Evolutionary conservation across 2,113 vertebrate genomes (phyloP), one percentile per base, ranked within the genome.

Genomic region (Thinocorus orbignyianus): DNA sequence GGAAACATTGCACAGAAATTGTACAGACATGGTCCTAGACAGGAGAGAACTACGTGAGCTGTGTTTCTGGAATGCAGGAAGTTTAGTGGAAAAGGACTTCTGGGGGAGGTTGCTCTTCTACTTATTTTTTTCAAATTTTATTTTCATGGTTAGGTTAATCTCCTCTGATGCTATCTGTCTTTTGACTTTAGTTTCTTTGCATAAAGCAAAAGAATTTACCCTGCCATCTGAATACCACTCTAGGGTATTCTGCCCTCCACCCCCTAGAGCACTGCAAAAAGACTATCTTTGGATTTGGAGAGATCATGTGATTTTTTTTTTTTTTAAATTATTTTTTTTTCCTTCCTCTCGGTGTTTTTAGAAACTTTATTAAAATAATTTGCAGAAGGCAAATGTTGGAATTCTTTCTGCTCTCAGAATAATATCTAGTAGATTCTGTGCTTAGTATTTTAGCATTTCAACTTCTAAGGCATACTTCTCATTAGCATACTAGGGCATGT

Each of bases 401-500:
- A 18, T 66, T 95, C 69, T 97, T 96, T 86, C 95, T 33, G 86
- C 66, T 95, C 58, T 69, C 60, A 65, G 57, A 88, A 95, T 66
- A 76, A 92, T n/a, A 60, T 80, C 28, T 87, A 90, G n/a, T 73
- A 16, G 42, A 60, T 96, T 98, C 97, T 94, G 79, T 2, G 5
- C 78, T 92, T 86, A 86, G 46, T 91, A 61, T 88, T 95, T 95
- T 94, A 93, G 48, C 86, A 93, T 95, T 96, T 93, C 26, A 60
- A 90, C 88, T 94, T 97, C 91, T 95, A 76, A 96, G 96, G 54
- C 78, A 73, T 94, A 68, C 74, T 96, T 95, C 81, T 84, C 88
- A 93, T 97, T 93, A 96, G 96, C 72, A 95, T 96, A 97, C 70
- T 55, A 79, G 88, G 95, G 90, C 95, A 95, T 91, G 82, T 58